Percentiles rank a stretch among this genome's conserved stretches.
Conservation (phyloP, 2,888 invertebrate genomes). For the Ochlodes sylvanus region DNA sequence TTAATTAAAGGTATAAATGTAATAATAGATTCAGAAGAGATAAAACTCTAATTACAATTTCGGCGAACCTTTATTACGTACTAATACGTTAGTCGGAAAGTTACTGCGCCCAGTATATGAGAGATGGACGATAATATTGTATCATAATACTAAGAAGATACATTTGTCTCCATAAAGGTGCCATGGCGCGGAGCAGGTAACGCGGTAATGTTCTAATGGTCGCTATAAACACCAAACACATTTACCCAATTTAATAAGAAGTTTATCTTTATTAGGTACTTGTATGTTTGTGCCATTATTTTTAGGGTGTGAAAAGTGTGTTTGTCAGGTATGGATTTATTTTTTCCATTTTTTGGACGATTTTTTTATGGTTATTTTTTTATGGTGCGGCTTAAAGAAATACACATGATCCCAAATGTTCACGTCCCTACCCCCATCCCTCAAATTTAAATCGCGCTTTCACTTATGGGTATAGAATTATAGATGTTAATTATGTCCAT, state of each 20-base stretch:
- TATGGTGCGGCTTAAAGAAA: too few species aligned
- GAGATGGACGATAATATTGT: slow-evolving; percentile 3
- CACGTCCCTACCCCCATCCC: too few species aligned
- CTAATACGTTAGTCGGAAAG: not conserved
- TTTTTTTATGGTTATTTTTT: too few species aligned
- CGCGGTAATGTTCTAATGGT: slow-evolving; percentile 8
- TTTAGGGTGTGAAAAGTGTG: not conserved
- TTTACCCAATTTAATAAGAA: not conserved
- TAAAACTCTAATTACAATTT: too few species aligned
- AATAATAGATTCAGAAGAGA: too few species aligned
- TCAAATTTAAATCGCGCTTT: too few species aligned
- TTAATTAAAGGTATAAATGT: too few species aligned
- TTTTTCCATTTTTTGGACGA: too few species aligned
- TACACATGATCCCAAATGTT: too few species aligned
- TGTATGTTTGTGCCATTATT: not conserved
- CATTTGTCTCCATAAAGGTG: slow-evolving; percentile 42
- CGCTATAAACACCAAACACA: slow-evolving; percentile 8
- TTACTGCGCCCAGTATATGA: not conserved
- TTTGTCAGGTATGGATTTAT: not conserved
- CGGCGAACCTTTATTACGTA: not conserved
- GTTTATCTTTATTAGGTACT: not conserved
- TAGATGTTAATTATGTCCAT: too few species aligned
- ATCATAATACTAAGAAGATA: slow-evolving; percentile 18
- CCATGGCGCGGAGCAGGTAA: slow-evolving; percentile 12
- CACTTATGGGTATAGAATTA: too few species aligned